Base-by-base conservation (phyloP, 2,113 vertebrate species). In the Cyanoderma ruficeps region DNA sequence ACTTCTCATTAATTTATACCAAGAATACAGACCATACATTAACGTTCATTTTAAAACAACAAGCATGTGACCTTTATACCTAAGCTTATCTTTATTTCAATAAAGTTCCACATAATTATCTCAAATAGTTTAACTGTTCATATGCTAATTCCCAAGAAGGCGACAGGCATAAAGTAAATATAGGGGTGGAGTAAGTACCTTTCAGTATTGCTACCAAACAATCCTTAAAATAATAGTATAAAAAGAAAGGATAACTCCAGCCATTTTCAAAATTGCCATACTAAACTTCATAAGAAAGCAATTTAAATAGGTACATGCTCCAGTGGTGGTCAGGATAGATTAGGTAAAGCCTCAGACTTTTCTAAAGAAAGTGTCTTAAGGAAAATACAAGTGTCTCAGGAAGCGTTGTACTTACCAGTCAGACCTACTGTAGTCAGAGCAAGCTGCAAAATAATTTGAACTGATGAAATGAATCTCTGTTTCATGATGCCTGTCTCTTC, bases 381-480 rank as follows among this genome's bases (percentile, higher is more conserved):
- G 41, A 91, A 83, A 94, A 89, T 72, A 20, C 7, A 80, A 42
- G 23, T 22, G 20, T 65, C 80, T 24, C 30, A 47, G 57, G 25
- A 67, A 37, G 33, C 33, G 25, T 4, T 82, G 53, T 90, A 94
- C 98, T 97, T 89, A 98, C 98, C 98, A 61, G 87, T 94, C 52
- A 97, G 70, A 71, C 88, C 61, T 15, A 55, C 17, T 57, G 46
- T 35, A n/a, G 60, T 86, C 70, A 98, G 67, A 87, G 92, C 78
- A 91, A 98, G 88, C 10, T 98, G 93, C 67, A 98, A 80, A 83
- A 95, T 47, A 71, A 97, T 87, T 69, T 39, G 68, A 81, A 71
- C 16, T 33, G 87, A 75, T 74, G 94, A 82, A 75, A 64, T 56
- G 23, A 90, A 60, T 74, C 93, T 96, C 61, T 87, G 72, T 94